Base-by-base conservation (phyloP, 2,113 vertebrate species). In the Cercopithecus mona region DNA sequence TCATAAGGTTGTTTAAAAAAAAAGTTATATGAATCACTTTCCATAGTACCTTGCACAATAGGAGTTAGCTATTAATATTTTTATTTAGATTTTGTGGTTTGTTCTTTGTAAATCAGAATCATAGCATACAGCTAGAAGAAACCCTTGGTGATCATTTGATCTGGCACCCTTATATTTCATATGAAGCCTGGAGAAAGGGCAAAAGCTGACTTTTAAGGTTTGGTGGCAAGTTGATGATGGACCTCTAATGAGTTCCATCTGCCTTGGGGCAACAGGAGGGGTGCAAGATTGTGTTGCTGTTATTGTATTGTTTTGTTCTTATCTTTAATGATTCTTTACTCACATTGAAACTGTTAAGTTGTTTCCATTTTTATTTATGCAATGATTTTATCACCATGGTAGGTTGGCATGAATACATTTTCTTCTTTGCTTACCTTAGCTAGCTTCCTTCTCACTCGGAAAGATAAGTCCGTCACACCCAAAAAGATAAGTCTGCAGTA, bases 11-110 rank as follows among this genome's bases (percentile, higher is more conserved):
- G 81, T 89, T 90, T 52, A n/a, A 23, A 70, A 93, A 30, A 76
- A 89, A 96, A 86, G 40, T 79, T 87, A 79, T 48, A 3, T 82
- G 81, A 94, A 88, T 35, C 27, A 66, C 94, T 92, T 94, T 73
- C 23, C 30, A n/a, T 8, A 81, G 55, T 73, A 30, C 38, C n/a
- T 93, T 75, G 8, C 50, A 85, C 23, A 96, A 13, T 61, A 61
- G 14, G 30, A 2, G 22, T 83, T 59, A 68, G 85, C 45, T 91
- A 18, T 73, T 87, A 59, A 55, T 82, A 23, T n/a, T 64, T 70
- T 85, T 40, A 85, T 80, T 87, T 94, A 64, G 40, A 78, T 92
- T 96, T 94, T 93, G 9, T 9, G 72, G 22, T 90, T 76, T 94
- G 40, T 82, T 90, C 52, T 89, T 80, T 89, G 50, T 94, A 48